Conservation (phyloP, 1,140 invertebrate species). For the Drosophila santomea region DNA sequence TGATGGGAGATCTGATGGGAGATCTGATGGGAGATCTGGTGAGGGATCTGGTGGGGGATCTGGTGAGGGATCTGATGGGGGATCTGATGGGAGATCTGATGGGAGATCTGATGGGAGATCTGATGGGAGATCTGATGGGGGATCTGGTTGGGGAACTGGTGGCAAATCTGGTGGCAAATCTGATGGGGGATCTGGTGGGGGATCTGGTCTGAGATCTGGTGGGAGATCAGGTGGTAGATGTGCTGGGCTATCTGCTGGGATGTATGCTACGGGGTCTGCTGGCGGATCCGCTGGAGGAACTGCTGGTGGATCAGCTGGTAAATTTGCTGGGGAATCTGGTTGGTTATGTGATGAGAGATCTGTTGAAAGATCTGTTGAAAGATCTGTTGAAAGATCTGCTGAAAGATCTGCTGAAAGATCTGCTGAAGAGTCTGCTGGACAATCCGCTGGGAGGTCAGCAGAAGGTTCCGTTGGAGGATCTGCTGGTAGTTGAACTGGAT, state of each 20-base stretch:
- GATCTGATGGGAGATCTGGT: background rate
- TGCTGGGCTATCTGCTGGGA: background rate
- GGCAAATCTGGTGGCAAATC: background rate
- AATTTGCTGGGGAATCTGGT: background rate
- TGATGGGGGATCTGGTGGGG: background rate
- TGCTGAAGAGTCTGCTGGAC: too few species aligned
- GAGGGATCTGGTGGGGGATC: background rate
- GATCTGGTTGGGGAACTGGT: background rate
- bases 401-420: too few species aligned
- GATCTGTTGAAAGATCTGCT: too few species aligned
- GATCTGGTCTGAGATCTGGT: background rate
- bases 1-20: accelerated
- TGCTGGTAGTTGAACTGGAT: too few species aligned
- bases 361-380: background rate
- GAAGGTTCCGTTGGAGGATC: too few species aligned
- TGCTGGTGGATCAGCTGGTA: background rate
- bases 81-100: background rate
- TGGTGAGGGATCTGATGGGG: background rate
- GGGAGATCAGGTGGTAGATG: accelerated
- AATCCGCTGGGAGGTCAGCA: too few species aligned
- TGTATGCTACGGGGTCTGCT: background rate
- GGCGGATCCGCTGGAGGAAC: too few species aligned
- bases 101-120: background rate
- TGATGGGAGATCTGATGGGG: background rate
- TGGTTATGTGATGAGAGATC: background rate